Evolutionary conservation across 2,113 vertebrate species (phyloP), one percentile per base, ranked within the genome.

Genomic region (Ctenodactylus gundi): DNA sequence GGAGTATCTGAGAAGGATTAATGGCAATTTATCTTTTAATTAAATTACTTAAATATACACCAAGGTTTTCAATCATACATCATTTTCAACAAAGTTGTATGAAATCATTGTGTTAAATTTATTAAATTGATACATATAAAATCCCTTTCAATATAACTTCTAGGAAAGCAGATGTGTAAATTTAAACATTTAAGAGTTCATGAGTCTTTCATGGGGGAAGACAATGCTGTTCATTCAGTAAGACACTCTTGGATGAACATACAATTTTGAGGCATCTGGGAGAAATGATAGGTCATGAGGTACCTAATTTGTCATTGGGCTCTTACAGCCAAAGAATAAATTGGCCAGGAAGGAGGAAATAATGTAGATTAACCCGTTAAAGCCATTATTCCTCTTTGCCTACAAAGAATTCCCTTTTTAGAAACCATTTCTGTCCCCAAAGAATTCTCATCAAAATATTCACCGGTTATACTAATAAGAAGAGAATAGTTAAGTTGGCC

Each of bases 91-190:
- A 86, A 93, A 88, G 36, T 23, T 89, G 2, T 78, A 81, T 44
- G 15, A 96, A 93, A 92, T 72, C 57, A 58, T 58, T 60, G 25
- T 41, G 88, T 78, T 83, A 90, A 88, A 95, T 88, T 92, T 1
- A 90, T 29, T 81, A 41, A 85, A 67, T 46, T 89, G 34, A 1
- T 76, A 87, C 51, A 2, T 4, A 83, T 84, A 84, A 87, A 88
- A 55, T 29, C 9, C 55, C 80, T 76, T 72, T 73, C 64, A 64
- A 41, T 44, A 94, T 93, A 93, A n/a, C 8, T 64, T 91, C 39
- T 34, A 88, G 21, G 7, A 87, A 89, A 84, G 21, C 7, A 67
- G 34, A 78, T 36, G 80, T 75, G 93, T 72, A 84, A 80, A 83
- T 17, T 84, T 49, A 70, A 64, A 65, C 2, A n/a, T 94, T 55